Evolutionary conservation across 2,113 vertebrate species (phyloP).

Genomic region (Chaetorhynchus papuensis): DNA sequence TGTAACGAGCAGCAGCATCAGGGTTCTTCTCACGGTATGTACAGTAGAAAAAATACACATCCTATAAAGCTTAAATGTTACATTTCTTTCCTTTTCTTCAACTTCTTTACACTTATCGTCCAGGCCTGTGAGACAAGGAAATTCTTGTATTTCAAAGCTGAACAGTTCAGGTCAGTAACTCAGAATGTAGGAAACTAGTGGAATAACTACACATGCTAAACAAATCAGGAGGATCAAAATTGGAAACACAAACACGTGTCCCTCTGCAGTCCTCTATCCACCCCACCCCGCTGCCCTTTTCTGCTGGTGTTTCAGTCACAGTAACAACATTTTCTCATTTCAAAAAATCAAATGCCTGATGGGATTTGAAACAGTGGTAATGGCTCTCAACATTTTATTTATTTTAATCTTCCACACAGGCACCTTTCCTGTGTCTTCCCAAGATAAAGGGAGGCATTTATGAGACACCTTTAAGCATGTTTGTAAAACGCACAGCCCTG

Average conservation of each 20-base stretch:
- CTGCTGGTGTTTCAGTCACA: background rate
- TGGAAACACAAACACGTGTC: background rate
- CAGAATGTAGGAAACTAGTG: background rate
- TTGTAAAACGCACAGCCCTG: background rate
- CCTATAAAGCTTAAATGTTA: background rate
- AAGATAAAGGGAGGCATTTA: background rate
- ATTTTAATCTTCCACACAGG: background rate
- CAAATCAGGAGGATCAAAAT: background rate
- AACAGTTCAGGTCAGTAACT: background rate
- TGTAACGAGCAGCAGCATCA: background rate
- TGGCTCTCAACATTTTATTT: background rate
- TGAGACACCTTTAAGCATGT: background rate
- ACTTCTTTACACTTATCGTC: background rate
- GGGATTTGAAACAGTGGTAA: background rate
- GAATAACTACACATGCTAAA: background rate
- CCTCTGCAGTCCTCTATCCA: background rate
- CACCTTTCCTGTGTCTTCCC: background rate
- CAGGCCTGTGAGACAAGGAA: background rate
- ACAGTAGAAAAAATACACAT: background rate
- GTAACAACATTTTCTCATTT: background rate
- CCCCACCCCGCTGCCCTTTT: background rate
- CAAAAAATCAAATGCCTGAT: background rate
- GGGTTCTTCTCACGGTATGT: fast-evolving
- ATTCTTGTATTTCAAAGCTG: background rate
- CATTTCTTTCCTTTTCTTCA: background rate